phyloP scores from a whole-genome alignment of 2,113 vertebrate genomes.

The Poeciliopsis occidentalis region DNA sequence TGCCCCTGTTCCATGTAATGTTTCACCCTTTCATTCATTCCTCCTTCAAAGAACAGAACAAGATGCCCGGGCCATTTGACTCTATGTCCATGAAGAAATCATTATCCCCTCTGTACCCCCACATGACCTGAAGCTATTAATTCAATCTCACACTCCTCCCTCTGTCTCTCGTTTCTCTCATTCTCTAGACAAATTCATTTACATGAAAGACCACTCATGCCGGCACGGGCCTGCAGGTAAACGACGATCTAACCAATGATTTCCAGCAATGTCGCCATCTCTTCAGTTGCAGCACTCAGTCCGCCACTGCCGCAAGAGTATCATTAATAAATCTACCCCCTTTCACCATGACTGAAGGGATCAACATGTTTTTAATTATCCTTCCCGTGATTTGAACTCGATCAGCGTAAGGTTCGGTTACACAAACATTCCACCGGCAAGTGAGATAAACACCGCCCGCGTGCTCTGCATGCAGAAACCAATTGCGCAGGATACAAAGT shows the following conservation, averaged over 20 bases:
- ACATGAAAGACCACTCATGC: slow-evolving; percentile 78
- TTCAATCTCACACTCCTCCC: slow-evolving; percentile 72
- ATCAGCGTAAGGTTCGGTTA: slow-evolving; percentile 67
- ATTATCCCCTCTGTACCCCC: slow-evolving; percentile 72
- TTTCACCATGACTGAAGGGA: slow-evolving; percentile 74
- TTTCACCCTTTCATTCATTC: slow-evolving; percentile 67
- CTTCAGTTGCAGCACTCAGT: slow-evolving; percentile 41
- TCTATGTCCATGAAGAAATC: slow-evolving; percentile 79
- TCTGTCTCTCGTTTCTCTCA: slow-evolving; percentile 71
- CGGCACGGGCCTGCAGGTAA: slow-evolving; percentile 73
- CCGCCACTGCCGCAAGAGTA: slow-evolving; percentile 64
- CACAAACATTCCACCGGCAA: slow-evolving; percentile 69
- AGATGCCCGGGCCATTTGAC: slow-evolving; percentile 72
- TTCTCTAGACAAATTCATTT: slow-evolving; percentile 78
- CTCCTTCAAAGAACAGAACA: slow-evolving; percentile 35
- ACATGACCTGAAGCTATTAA: slow-evolving; percentile 78
- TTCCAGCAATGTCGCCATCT: slow-evolving; percentile 73
- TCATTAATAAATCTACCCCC: slow-evolving; percentile 75
- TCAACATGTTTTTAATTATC: slow-evolving; percentile 79
- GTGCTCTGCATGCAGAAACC: slow-evolving; percentile 61
- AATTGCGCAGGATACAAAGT: slow-evolving; percentile 38
- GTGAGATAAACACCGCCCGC: slow-evolving; percentile 63
- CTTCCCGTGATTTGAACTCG: slow-evolving; percentile 69
- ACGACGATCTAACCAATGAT: slow-evolving; percentile 71
- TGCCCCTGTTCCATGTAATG: slow-evolving; percentile 65